Base-by-base conservation (phyloP, 1,140 invertebrate genomes). In the Caenorhabditis brenneri region DNA sequence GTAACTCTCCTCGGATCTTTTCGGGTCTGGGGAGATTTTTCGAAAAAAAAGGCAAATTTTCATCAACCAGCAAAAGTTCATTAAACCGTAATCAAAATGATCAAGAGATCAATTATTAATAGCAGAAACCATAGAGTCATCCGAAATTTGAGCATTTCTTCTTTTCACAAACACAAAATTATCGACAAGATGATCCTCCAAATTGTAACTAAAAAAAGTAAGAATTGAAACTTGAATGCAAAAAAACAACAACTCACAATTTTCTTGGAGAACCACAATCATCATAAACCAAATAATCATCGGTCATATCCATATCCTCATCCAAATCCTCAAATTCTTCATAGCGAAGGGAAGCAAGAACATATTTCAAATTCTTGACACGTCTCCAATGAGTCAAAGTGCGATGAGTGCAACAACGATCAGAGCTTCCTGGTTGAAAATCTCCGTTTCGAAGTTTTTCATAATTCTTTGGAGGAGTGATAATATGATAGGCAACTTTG, bases 381-480 rank as follows among this genome's bases (percentile, higher is more conserved):
- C 58, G 12, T n/a, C 58, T 15, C 16, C 29, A n/a, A 33, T 36
- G 31, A 19, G 7, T 16, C 12, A 65, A 7, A 65, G 58, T 65
- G 7, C 31, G 12, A 33, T 19, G 15, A 7, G n/a, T n/a, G n/a
- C 58, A 9, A 1, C 31, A 16, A 33, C 31, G 58, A 65, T 65
- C 29, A 65, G 22, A 19, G 16, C 31, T 33, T 33, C 58, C 58
- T 27, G 31, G 29, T 1, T 22, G 31, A 19, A 65, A 65, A 19
- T 65, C 58, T 19, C 16, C 7, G 36, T 65, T 65, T 33, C 58
- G 58, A 33, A 65, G 58, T 33, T 16, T 36, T 36, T 33, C 58
- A 65, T 65, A 65, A 36, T 65, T 65, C 19, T 65, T 65, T 4
- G 58, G 58, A 33, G 58, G 58, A 16, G 58, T 65, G 2, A 65